These are phyloP conservation scores for Actinernus sp. DNA, from an alignment of 92 coral and sea anemone genomes.

Conservation along the genomic window DNA sequence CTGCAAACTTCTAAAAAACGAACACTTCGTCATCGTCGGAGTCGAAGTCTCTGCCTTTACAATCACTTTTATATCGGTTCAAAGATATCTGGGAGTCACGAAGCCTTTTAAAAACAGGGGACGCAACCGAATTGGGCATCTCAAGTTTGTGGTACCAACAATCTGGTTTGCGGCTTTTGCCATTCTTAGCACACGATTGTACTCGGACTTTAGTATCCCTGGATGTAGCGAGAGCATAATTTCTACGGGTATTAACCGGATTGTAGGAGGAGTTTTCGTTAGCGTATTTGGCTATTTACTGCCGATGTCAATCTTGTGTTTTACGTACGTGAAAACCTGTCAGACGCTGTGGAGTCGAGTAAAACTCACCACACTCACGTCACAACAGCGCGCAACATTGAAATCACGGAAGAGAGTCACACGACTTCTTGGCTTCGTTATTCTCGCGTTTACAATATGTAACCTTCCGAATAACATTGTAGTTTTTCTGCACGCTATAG, in stretches of 20 bases:
- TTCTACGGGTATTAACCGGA: slow-evolving; percentile 1
- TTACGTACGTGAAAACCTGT: slow-evolving; percentile 18
- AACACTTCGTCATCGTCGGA: slow-evolving; percentile 16
- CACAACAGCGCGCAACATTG: slow-evolving; percentile 2
- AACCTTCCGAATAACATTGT: slow-evolving; percentile 8
- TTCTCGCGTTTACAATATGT: slow-evolving; percentile 19
- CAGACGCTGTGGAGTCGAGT: background rate
- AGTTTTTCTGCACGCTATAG: slow-evolving; percentile 4
- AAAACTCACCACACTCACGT: background rate
- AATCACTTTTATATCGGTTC: slow-evolving; percentile 3
- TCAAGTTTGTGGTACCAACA: slow-evolving; percentile 8
- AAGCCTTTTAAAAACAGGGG: background rate
- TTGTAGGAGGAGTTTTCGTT: slow-evolving; percentile 16
- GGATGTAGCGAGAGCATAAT: slow-evolving; percentile 7
- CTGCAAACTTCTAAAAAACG: slow-evolving; percentile 16
- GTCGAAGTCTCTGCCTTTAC: slow-evolving; percentile 15
- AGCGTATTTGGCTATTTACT: slow-evolving; percentile 10
- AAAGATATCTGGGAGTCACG: slow-evolving; percentile 9
- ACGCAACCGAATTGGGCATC: background rate
- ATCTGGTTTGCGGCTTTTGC: slow-evolving; percentile 14
- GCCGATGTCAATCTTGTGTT: slow-evolving; percentile 4
- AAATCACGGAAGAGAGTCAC: background rate
- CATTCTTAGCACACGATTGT: slow-evolving; percentile 6
- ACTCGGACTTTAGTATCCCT: slow-evolving; percentile 9
- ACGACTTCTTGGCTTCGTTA: slow-evolving; percentile 15